phyloP scores from a whole-genome alignment of 2,797 vertebrate genomes.

The Hirundo rustica region DNA sequence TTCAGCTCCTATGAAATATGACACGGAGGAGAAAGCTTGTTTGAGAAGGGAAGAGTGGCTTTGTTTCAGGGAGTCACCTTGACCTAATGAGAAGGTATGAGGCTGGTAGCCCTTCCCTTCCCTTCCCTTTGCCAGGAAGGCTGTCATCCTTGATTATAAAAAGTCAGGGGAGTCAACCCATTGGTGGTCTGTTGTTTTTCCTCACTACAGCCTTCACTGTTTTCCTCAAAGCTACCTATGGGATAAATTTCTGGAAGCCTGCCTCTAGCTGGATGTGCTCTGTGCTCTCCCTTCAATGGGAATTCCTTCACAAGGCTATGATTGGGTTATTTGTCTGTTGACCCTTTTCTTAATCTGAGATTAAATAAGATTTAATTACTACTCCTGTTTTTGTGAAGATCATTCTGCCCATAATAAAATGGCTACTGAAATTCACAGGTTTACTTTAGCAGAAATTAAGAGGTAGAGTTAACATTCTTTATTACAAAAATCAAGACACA shows the following conservation, averaged over 20 bases:
- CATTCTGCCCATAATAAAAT: background rate
- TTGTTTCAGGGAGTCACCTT: background rate
- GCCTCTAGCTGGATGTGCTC: background rate
- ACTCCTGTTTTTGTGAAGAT: background rate
- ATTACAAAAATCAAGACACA: constrained; percentile 52
- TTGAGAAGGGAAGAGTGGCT: background rate
- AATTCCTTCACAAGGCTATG: background rate
- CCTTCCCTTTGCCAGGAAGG: background rate
- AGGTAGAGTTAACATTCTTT: constrained; percentile 47
- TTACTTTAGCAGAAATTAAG: constrained; percentile 30
- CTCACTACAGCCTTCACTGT: background rate
- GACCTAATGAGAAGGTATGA: background rate
- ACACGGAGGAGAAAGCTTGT: background rate
- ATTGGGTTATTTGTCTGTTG: background rate
- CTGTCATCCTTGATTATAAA: background rate
- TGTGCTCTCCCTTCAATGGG: background rate
- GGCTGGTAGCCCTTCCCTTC: background rate
- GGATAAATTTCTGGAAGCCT: background rate
- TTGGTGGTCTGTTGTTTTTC: background rate
- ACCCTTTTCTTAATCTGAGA: background rate
- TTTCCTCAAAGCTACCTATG: background rate
- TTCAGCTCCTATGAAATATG: background rate
- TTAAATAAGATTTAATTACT: background rate
- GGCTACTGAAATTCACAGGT: background rate
- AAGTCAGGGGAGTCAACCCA: background rate